Conservation (phyloP, 92 coral and sea anemone genomes). For the Umimayanthus kanabou region DNA sequence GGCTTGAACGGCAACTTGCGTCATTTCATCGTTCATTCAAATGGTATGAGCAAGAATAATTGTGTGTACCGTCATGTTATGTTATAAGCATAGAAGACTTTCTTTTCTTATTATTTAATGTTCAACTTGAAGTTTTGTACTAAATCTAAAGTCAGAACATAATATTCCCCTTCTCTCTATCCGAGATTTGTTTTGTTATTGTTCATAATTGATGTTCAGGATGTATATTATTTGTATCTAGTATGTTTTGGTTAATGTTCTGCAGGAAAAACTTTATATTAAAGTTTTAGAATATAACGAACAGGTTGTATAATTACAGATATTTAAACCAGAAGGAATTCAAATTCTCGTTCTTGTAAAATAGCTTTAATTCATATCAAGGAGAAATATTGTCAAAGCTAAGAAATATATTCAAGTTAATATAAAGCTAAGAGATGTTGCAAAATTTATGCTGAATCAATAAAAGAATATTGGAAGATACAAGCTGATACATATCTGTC, state of each 20-base stretch:
- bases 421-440: conserved; percentile 17
- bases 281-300: not conserved
- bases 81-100: too few relatives aligned
- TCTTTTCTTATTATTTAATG: too few relatives aligned
- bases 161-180: not conserved
- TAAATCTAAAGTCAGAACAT: not conserved
- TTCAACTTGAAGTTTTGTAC: not conserved
- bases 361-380: not conserved
- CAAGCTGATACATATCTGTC: not conserved
- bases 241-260: not conserved
- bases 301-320: not conserved
- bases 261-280: not conserved
- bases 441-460: conserved; percentile 25
- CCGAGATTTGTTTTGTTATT: not conserved
- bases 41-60: too few relatives aligned
- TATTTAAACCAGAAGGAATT: conserved; percentile 23
- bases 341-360: conserved; percentile 9
- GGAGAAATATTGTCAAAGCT: conserved; percentile 10
- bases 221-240: too few relatives aligned
- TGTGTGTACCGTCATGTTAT: too few relatives aligned
- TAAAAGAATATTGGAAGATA: not conserved
- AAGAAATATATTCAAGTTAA: conserved; percentile 16
- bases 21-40: too few relatives aligned
- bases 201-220: not conserved
- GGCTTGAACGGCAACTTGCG: too few relatives aligned